A percentile compares a stretch with the other conserved stretches of the same genome.
Evolutionary conservation across 2,888 invertebrate genomes (phyloP).

Genomic region (Perizoma flavofasciatum): DNA sequence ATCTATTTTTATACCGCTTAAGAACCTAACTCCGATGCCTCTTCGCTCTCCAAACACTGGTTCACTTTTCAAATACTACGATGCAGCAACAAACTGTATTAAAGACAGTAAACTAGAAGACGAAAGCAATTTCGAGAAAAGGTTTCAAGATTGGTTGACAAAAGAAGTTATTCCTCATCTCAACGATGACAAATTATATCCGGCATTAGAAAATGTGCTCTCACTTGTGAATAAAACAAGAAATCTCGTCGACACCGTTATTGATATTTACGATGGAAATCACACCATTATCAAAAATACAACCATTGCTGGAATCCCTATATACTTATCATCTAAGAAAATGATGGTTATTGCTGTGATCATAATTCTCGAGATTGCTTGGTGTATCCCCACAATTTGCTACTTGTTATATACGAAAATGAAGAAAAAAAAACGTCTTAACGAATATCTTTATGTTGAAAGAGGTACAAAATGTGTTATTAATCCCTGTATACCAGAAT

Average conservation of each 20-base stretch:
- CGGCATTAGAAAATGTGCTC: conserved; percentile 79
- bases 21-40: conserved; percentile 55
- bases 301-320: conserved; percentile 34
- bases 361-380: conserved; percentile 61
- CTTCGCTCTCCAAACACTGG: conserved; percentile 55
- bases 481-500: not conserved
- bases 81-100: conserved; percentile 80
- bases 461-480: not conserved
- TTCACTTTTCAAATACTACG: conserved; percentile 83
- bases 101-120: conserved; percentile 57
- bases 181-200: conserved; percentile 84
- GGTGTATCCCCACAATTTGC: conserved; percentile 61
- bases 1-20: conserved; percentile 86
- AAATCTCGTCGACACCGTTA: conserved; percentile 29
- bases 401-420: conserved; percentile 44
- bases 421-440: conserved; percentile 32
- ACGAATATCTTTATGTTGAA: conserved; percentile 1
- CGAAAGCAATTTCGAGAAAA: conserved; percentile 72
- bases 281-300: conserved; percentile 7
- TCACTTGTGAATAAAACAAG: conserved; percentile 57
- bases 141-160: conserved; percentile 82
- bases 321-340: conserved; percentile 55
- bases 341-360: conserved; percentile 54
- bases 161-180: conserved; percentile 80
- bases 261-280: conserved; percentile 29